Conservation (phyloP, 2,113 vertebrate genomes). For the Stictonetta naevosa region DNA sequence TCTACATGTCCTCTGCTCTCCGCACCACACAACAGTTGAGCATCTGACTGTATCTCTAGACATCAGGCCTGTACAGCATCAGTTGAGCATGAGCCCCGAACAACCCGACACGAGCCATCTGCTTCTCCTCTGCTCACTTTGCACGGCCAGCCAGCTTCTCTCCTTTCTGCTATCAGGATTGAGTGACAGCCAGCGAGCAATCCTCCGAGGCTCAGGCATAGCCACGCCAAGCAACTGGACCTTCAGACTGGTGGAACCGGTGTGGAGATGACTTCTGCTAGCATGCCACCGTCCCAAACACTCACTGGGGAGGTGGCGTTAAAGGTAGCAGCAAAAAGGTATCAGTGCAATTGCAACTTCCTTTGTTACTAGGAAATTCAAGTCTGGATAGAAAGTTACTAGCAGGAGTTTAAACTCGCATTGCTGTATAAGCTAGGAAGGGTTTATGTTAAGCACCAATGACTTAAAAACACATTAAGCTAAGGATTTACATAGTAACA, state of each 20-base stretch:
- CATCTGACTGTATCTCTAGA: not conserved
- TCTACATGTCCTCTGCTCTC: not conserved
- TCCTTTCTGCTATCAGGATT: not conserved
- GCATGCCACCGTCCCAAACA: accelerated
- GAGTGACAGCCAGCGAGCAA: not conserved
- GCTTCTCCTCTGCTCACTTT: not conserved
- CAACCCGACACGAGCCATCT: not conserved
- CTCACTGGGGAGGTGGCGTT: not conserved
- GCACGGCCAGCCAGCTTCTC: not conserved
- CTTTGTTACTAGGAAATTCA: not conserved
- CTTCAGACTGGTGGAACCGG: not conserved
- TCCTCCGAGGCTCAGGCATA: not conserved
- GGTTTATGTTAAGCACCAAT: not conserved
- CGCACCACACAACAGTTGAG: not conserved
- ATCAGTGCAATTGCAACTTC: not conserved
- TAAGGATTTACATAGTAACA: not conserved
- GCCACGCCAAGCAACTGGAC: accelerated
- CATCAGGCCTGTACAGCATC: accelerated
- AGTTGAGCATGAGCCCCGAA: not conserved
- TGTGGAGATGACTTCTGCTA: not conserved
- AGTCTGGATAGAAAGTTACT: not conserved
- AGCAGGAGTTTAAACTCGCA: not conserved
- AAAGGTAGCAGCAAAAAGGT: not conserved
- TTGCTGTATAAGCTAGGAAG: not conserved
- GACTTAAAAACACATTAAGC: not conserved